A percentile compares a stretch with the other conserved stretches of the same genome.
These are phyloP conservation scores for Petrolisthes cinctipes DNA, from an alignment of 2,888 invertebrate genomes.

Conservation along the genomic window DNA sequence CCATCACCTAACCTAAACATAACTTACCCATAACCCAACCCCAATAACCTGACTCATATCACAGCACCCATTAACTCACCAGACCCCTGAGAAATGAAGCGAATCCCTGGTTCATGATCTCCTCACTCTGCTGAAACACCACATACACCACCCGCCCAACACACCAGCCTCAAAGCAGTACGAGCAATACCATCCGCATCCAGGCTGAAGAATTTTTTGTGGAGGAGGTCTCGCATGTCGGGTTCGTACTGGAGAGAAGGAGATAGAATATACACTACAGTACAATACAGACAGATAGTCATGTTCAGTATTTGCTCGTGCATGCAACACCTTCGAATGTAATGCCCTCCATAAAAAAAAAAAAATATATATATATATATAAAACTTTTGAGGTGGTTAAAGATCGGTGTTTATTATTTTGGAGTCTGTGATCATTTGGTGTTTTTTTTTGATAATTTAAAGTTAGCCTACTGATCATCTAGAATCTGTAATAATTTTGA, in stretches of 20 bases:
- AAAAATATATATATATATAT: too few relatives aligned
- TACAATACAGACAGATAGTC: slow-evolving; percentile 6
- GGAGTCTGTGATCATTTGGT: too few relatives aligned
- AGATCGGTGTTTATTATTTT: too few relatives aligned
- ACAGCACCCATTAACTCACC: slow-evolving; percentile 10
- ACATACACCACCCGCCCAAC: slow-evolving; percentile 89
- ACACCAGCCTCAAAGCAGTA: slow-evolving; percentile 88
- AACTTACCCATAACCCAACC: background rate
- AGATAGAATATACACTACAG: too few relatives aligned
- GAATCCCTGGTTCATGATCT: slow-evolving; percentile 93
- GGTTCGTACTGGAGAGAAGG: too few relatives aligned
- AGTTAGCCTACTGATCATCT: too few relatives aligned
- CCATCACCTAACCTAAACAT: background rate
- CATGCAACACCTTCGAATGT: too few relatives aligned
- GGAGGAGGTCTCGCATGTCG: slow-evolving; percentile 13
- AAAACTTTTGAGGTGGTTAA: too few relatives aligned
- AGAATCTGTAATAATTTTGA: too few relatives aligned
- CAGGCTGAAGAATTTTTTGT: slow-evolving; percentile 64
- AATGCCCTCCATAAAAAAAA: too few relatives aligned
- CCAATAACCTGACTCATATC: background rate
- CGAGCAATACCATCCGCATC: slow-evolving; percentile 72
- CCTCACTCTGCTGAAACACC: slow-evolving; percentile 91
- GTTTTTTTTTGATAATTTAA: too few relatives aligned
- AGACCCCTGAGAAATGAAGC: slow-evolving; percentile 87
- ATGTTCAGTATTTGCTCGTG: too few relatives aligned